A percentile compares a stretch with the other conserved stretches of the same genome.
Conservation (phyloP, 2,888 invertebrate genomes). For the Cantharis rufa region DNA sequence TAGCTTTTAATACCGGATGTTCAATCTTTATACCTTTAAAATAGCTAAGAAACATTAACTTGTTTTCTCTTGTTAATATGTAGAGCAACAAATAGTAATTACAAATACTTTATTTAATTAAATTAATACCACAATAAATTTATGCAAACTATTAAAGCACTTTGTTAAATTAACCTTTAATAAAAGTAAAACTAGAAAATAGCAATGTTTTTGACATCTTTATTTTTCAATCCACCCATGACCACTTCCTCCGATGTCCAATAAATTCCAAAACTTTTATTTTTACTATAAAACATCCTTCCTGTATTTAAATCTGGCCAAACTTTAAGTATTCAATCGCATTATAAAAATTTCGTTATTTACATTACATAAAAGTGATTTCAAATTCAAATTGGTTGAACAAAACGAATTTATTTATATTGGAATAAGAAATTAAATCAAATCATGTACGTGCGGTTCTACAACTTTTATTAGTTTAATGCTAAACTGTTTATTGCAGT, state of each 20-base stretch:
- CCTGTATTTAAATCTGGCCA: background rate
- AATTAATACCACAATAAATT: background rate
- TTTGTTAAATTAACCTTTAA: background rate
- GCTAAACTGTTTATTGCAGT: background rate
- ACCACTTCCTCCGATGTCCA: background rate
- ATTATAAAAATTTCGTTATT: no score
- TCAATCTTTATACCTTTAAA: background rate
- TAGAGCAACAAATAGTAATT: background rate
- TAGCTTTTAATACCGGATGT: conserved; percentile 12
- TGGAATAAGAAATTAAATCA: background rate
- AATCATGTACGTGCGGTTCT: background rate
- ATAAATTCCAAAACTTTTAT: background rate
- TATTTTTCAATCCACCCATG: background rate
- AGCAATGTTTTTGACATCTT: background rate
- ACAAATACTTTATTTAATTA: background rate
- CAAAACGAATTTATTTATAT: background rate
- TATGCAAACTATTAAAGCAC: background rate
- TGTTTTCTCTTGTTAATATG: conserved; percentile 7
- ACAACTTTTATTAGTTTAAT: background rate
- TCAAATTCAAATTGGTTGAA: background rate
- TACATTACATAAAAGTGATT: background rate
- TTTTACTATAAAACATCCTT: background rate
- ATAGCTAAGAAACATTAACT: background rate
- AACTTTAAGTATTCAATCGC: no score
- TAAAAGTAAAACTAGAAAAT: background rate